These are phyloP conservation scores for Poecile atricapillus DNA, from an alignment of 2,113 vertebrate species.

Conservation along the genomic window DNA sequence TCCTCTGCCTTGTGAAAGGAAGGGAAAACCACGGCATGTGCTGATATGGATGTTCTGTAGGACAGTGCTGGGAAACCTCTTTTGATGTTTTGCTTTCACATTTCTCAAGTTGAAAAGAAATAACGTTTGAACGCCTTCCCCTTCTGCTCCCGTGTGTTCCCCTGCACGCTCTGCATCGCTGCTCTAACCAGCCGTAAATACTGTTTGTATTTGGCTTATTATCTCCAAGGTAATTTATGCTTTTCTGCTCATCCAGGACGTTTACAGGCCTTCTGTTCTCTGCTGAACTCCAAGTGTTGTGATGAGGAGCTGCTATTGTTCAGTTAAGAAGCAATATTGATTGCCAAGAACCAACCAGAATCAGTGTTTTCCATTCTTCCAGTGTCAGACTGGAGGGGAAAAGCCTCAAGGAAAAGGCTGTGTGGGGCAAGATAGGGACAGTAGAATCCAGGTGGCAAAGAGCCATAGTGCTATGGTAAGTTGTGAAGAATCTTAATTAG, in stretches of 20 bases:
- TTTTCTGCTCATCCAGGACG: not conserved
- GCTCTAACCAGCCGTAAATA: conserved; percentile 2
- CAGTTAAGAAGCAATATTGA: not conserved
- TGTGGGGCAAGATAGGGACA: not conserved
- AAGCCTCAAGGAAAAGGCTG: not conserved
- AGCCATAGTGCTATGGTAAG: not conserved
- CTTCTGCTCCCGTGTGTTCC: not conserved
- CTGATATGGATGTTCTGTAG: not conserved
- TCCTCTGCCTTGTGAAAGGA: not conserved
- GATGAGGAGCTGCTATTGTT: not conserved
- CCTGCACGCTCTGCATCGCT: not conserved
- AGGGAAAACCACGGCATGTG: fast-evolving
- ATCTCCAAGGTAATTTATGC: conserved; percentile 24
- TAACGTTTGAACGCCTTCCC: not conserved
- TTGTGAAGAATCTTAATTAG: not conserved
- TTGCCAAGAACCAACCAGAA: not conserved
- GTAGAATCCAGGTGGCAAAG: not conserved
- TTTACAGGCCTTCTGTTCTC: not conserved
- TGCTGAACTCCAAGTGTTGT: not conserved
- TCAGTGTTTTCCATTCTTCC: not conserved
- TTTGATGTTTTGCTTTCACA: not conserved
- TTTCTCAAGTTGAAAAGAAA: not conserved
- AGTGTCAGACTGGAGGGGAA: not conserved
- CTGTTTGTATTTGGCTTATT: not conserved
- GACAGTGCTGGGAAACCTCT: not conserved